These are phyloP conservation scores for Pangasianodon gigas DNA, from an alignment of 2,113 vertebrate genomes.

Conservation along the genomic window DNA sequence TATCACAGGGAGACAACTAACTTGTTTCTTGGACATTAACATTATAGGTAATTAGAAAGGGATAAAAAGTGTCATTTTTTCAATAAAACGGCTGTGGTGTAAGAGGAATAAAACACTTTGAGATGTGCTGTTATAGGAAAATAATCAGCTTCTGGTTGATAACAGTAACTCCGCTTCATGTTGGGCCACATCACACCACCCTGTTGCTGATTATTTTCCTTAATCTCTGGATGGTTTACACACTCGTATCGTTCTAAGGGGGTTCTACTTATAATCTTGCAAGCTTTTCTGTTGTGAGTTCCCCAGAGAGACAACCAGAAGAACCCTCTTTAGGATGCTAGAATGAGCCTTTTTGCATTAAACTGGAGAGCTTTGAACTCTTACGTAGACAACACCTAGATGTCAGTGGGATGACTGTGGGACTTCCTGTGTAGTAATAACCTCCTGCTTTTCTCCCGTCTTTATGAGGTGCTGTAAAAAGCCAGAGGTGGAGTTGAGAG, in stretches of 20 bases:
- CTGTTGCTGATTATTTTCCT: neutral
- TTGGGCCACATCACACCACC: neutral
- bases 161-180: neutral
- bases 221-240: neutral
- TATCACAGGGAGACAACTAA: neutral
- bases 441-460: neutral
- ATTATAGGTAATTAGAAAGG: neutral
- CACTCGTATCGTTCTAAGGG: neutral
- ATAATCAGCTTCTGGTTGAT: neutral
- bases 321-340: neutral
- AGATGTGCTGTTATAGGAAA: neutral
- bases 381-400: neutral
- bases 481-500: neutral
- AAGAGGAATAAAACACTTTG: neutral
- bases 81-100: neutral
- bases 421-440: conserved; percentile 2
- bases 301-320: neutral
- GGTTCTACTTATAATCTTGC: neutral
- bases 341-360: neutral
- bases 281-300: neutral
- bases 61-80: neutral
- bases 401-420: neutral
- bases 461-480: conserved; percentile 8
- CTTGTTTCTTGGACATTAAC: neutral
- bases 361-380: neutral